These are phyloP conservation scores for Oithona nana DNA, from an alignment of 2,888 invertebrate genomes.

Conservation along the genomic window DNA sequence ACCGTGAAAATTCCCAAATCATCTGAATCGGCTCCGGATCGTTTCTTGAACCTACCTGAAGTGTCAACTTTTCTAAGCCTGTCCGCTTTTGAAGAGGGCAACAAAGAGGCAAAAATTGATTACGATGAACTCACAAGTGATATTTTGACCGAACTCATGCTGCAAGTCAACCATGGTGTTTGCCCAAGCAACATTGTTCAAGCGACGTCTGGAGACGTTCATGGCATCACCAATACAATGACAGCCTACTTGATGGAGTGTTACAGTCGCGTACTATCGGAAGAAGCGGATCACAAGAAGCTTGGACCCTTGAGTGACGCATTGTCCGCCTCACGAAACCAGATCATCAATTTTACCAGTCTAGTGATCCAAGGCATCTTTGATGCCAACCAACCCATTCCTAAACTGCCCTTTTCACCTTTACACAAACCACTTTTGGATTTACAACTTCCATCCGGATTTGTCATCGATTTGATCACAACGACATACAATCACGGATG, in stretches of 20 bases:
- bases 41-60: not conserved
- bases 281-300: conserved; percentile 54
- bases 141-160: conserved; percentile 26
- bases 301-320: conserved; percentile 49
- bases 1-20: conserved; percentile 21
- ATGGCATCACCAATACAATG: conserved; percentile 20
- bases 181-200: not conserved
- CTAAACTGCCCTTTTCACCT: conserved; percentile 34
- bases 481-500: conserved; percentile 39
- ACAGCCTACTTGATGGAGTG: conserved; percentile 38
- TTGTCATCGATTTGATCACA: conserved; percentile 43
- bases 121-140: conserved; percentile 25
- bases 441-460: conserved; percentile 50
- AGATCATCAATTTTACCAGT: conserved; percentile 40
- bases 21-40: not conserved
- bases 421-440: conserved; percentile 46
- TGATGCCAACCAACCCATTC: conserved; percentile 22
- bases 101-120: not conserved
- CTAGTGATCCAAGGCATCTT: conserved; percentile 36
- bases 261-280: conserved; percentile 51
- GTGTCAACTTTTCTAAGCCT: not conserved
- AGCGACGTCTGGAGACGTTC: not conserved
- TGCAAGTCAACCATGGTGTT: conserved; percentile 22
- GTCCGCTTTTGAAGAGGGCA: not conserved
- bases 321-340: conserved; percentile 35